Conservation (phyloP, 2,888 invertebrate species). For the Pardosa pseudoannulata region DNA sequence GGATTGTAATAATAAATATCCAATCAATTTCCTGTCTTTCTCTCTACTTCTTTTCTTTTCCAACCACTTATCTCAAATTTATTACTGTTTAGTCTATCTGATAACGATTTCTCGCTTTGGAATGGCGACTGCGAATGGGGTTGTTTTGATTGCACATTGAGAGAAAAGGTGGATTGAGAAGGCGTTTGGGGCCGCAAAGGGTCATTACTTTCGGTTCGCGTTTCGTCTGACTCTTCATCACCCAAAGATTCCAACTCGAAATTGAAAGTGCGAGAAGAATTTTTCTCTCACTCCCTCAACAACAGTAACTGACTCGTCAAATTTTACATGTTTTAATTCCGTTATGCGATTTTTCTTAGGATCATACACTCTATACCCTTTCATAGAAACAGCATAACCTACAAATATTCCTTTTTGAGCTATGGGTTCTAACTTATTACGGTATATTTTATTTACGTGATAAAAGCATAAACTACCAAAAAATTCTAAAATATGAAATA, state of each 20-base stretch:
- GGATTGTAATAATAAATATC: constrained; percentile 17
- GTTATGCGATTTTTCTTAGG: background rate
- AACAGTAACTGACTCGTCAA: background rate
- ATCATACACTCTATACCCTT: background rate
- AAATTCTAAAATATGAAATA: background rate
- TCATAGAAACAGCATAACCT: background rate
- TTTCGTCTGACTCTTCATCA: too few relatives aligned
- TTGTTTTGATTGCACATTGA: too few relatives aligned
- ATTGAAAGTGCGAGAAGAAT: too few relatives aligned
- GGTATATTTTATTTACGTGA: background rate
- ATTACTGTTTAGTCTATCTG: too few relatives aligned
- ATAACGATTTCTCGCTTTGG: too few relatives aligned
- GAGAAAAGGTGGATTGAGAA: too few relatives aligned
- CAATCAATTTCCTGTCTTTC: background rate
- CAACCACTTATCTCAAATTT: too few relatives aligned
- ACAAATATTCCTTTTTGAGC: background rate
- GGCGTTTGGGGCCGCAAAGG: too few relatives aligned
- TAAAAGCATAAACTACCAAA: background rate
- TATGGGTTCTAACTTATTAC: background rate
- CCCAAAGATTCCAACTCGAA: too few relatives aligned
- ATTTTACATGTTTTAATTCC: background rate
- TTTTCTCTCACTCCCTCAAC: background rate
- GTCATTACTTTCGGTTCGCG: too few relatives aligned
- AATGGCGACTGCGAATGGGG: background rate
- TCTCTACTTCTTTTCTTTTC: background rate